phyloP scores from a whole-genome alignment of 2,113 vertebrate species.

The Eleginops maclovinus region DNA sequence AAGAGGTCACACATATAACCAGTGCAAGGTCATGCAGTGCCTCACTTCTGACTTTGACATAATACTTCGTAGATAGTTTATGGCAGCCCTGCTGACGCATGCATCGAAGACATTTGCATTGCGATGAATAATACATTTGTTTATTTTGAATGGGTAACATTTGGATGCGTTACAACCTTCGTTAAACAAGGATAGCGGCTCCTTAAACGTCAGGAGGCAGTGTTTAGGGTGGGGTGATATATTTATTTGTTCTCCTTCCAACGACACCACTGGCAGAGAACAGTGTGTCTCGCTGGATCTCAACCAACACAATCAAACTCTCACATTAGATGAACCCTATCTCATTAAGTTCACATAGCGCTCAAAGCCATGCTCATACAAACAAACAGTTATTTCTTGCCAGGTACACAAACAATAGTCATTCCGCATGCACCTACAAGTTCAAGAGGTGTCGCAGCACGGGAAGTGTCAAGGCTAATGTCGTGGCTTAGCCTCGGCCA shows the following conservation, averaged over 20 bases:
- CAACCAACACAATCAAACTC: conserved; percentile 27
- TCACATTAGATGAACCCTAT: conserved; percentile 57
- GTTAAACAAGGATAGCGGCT: not conserved
- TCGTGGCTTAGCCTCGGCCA: conserved; percentile 47
- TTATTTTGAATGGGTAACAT: not conserved
- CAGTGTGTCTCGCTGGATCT: conserved; percentile 28
- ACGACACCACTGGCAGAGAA: conserved; percentile 4
- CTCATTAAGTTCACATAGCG: conserved; percentile 5
- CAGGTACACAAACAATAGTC: not conserved
- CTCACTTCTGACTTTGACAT: too few relatives aligned
- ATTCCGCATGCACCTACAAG: conserved; percentile 5
- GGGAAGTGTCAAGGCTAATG: conserved; percentile 37
- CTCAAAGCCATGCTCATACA: conserved; percentile 8
- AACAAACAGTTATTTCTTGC: too few relatives aligned
- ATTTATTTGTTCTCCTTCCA: conserved; percentile 29
- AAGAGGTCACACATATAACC: too few relatives aligned
- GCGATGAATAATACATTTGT: not conserved
- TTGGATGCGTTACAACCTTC: not conserved
- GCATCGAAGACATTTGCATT: not conserved
- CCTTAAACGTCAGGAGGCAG: not conserved
- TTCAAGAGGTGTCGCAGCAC: not conserved
- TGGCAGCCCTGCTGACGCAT: too few relatives aligned
- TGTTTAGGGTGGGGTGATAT: conserved; percentile 44
- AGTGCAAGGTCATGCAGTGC: too few relatives aligned
- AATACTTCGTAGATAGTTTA: too few relatives aligned